phyloP scores from a whole-genome alignment of 2,113 vertebrate genomes.

The Pterocles gutturalis region DNA sequence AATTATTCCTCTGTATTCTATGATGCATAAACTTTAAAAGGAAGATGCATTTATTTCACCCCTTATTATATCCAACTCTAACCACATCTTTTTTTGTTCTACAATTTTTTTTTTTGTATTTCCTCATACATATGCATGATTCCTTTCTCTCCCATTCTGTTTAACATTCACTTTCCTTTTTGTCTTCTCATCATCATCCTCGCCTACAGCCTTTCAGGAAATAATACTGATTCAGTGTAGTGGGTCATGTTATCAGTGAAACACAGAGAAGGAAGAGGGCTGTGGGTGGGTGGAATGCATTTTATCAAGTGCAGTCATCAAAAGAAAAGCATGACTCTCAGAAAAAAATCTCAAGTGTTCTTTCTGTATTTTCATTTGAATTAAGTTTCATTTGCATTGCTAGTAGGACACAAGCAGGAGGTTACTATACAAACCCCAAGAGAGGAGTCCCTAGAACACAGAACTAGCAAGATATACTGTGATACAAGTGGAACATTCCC shows the following conservation, averaged over 20 bases:
- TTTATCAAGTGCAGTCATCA: slow-evolving; percentile 19
- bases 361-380: slow-evolving; percentile 29
- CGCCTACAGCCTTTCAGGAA: slow-evolving; percentile 22
- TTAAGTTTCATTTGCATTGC: background rate
- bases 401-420: background rate
- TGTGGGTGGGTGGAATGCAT: background rate
- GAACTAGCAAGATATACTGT: background rate
- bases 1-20: background rate
- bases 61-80: background rate
- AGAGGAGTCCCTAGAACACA: background rate
- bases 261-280: background rate
- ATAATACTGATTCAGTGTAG: slow-evolving; percentile 23
- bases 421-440: background rate
- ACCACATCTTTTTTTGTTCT: background rate
- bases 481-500: background rate
- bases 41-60: background rate
- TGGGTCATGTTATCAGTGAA: slow-evolving; percentile 13
- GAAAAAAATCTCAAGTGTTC: background rate
- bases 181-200: background rate
- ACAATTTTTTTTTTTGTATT: background rate
- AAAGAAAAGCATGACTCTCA: slow-evolving; percentile 5
- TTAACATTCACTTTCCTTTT: background rate
- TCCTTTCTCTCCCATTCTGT: background rate
- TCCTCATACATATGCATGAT: background rate
- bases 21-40: background rate